Evolutionary conservation across 2,113 vertebrate genomes (phyloP).

Genomic region (Ibidorhyncha struthersii): DNA sequence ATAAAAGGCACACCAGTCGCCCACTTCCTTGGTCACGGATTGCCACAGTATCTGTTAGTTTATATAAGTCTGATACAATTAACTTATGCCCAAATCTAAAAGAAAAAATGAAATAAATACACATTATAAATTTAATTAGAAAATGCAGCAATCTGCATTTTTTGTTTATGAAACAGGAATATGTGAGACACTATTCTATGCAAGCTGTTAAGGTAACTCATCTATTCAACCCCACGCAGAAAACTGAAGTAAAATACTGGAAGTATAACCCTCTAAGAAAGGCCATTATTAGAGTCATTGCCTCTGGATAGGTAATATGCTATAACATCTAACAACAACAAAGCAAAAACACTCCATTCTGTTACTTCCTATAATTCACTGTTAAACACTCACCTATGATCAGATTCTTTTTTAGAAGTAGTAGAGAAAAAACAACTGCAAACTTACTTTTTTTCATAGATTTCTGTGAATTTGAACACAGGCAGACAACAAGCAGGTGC

Average conservation of each 20-base stretch:
- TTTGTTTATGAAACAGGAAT: not conserved
- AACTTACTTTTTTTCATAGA: conserved; percentile 96
- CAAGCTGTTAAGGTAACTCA: not conserved
- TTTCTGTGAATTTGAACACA: conserved; percentile 92
- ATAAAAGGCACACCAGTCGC: conserved; percentile 88
- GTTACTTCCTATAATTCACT: not conserved
- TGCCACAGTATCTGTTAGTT: conserved; percentile 85
- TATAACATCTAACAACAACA: not conserved
- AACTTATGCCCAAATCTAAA: conserved; percentile 89
- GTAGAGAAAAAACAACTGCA: too few species aligned
- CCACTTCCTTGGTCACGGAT: conserved; percentile 90
- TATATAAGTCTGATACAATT: conserved; percentile 86
- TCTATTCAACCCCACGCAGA: not conserved
- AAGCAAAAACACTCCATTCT: rapidly evolving
- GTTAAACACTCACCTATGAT: not conserved
- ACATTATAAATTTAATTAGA: not conserved
- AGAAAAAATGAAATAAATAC: not conserved
- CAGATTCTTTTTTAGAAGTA: not conserved
- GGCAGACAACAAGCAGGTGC: conserved; percentile 94
- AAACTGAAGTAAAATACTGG: not conserved
- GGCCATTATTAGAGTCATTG: not conserved
- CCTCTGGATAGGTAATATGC: not conserved
- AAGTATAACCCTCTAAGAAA: not conserved
- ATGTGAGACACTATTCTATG: not conserved
- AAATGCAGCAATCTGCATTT: not conserved